Conservation (phyloP, 2,113 vertebrate species). For the Platichthys stellatus region DNA sequence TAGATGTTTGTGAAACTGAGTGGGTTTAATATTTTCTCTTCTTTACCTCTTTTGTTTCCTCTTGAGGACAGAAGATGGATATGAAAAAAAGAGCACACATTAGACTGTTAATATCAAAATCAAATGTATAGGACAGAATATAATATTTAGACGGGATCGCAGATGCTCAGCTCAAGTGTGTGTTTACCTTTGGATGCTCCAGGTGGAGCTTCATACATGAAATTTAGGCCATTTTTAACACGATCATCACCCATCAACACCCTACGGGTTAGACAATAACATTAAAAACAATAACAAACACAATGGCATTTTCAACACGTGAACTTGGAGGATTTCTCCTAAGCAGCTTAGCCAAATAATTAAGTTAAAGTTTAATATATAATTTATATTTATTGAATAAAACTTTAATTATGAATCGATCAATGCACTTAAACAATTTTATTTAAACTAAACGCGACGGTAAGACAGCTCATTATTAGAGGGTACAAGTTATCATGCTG, state of each 20-base stretch:
- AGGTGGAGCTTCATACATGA: conserved; percentile 99
- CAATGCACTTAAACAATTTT: neutral
- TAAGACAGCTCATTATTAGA: neutral
- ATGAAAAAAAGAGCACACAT: neutral
- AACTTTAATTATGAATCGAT: neutral
- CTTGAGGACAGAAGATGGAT: conserved; percentile 70
- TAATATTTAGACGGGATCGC: neutral
- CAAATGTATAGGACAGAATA: neutral
- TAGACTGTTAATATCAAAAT: neutral
- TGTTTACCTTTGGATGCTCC: conserved; percentile 95
- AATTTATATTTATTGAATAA: neutral
- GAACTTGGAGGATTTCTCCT: neutral
- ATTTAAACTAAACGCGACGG: neutral
- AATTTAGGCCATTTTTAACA: conserved; percentile 98
- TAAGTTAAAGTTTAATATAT: neutral
- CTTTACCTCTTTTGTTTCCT: conserved; percentile 96
- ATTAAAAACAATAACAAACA: neutral
- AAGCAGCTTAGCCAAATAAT: neutral
- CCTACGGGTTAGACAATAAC: conserved; percentile 73
- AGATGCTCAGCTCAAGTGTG: neutral
- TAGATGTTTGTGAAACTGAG: neutral
- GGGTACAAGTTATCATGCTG: neutral
- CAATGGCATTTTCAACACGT: too few species aligned
- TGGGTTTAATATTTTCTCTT: neutral
- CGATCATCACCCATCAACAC: conserved; percentile 98